These are phyloP conservation scores for Pseudoatta argentina DNA, from an alignment of 1,140 invertebrate species.

Conservation along the genomic window DNA sequence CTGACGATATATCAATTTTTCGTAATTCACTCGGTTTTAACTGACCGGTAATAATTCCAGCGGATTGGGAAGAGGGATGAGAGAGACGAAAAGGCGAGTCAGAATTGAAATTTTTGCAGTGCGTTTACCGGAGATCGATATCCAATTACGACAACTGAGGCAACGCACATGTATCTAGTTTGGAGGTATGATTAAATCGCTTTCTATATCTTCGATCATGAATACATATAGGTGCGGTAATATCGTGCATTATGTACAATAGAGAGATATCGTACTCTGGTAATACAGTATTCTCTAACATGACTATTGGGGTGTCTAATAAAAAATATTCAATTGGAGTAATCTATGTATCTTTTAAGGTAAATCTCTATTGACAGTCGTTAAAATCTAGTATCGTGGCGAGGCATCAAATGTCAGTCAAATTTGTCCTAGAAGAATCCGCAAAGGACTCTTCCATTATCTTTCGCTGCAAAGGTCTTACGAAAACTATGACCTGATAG, in stretches of 20 bases:
- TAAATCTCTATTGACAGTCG: not conserved
- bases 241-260: slow-evolving; percentile 18
- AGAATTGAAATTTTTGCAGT: slow-evolving; percentile 60
- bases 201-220: slow-evolving; percentile 27
- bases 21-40: slow-evolving; percentile 66
- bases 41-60: slow-evolving; percentile 29
- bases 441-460: not conserved
- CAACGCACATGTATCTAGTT: not conserved
- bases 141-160: slow-evolving; percentile 48
- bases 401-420: not conserved
- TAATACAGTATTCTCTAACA: not conserved
- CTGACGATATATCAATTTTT: slow-evolving; percentile 65
- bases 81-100: not conserved
- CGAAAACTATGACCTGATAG: not conserved
- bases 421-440: not conserved
- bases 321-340: not conserved
- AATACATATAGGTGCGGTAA: slow-evolving; percentile 15
- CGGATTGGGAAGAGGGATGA: not conserved
- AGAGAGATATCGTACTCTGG: not conserved
- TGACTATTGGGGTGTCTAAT: not conserved
- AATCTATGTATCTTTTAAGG: not conserved
- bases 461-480: not conserved
- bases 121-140: slow-evolving; percentile 50
- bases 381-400: not conserved
- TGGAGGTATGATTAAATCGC: slow-evolving; percentile 34